Evolutionary conservation across 2,113 vertebrate genomes (phyloP), one percentile per base, ranked within the genome.

Genomic region (Gavialis gangeticus): DNA sequence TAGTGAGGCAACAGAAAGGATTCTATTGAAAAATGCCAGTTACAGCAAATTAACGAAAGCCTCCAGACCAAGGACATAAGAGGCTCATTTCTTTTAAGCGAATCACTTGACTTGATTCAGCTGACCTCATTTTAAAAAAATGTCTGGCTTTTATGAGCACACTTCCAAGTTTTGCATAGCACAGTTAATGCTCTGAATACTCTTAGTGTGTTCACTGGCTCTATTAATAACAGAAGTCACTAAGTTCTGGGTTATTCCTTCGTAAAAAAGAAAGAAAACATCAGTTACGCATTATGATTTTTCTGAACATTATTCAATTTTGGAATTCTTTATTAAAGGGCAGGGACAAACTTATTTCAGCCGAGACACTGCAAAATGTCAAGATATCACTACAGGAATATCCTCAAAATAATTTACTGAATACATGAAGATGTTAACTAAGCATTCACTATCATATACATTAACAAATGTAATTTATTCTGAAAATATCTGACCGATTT

Each of bases 251-350:
- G 87, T 92, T 84, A 93, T 54, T 87, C 88, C 63, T 71, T 85
- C 76, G 85, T 62, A 93, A 25, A 95, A 87, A 96, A 77, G 79
- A 91, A 92, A 93, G 66, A 84, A 92, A 83, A 64, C 6, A 12
- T 86, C 93, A 94, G 71, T 84, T 75, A 95, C 66, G 30, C 34
- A 73, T 57, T 78, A 64, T 64, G 87, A 69, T 76, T 79, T 62
- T 85, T 90, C 88, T 1, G 75, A 95, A 91, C 92, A 92, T 91
- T 87, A 37, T 97, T 93, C 76, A 58, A 91, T 90, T 94, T 89
- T 82, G 8, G 8, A 77, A 62, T 93, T 94, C 90, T 93, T 94
- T 87, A 88, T 60, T 58, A 91, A 92, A 90, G 63, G 75, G 79
- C 84, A 93, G 87, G 8, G 27, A 69, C 76, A 59, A 83, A 22